phyloP scores from a whole-genome alignment of 2,797 vertebrate genomes.

The Acanthurus lineatus region DNA sequence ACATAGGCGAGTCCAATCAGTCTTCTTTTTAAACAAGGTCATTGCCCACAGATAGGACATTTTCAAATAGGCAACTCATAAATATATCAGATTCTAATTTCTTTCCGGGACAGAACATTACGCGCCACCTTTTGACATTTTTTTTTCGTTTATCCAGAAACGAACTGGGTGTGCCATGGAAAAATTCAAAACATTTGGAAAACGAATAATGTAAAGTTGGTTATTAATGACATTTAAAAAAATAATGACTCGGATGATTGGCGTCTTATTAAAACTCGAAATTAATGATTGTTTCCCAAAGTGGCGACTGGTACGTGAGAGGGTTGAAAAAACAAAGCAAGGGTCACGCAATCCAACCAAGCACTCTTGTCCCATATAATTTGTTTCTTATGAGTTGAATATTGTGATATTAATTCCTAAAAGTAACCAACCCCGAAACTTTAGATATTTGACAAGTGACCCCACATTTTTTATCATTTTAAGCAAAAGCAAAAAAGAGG shows the following conservation, averaged over 20 bases:
- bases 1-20: constrained; percentile 22
- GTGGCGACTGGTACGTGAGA: background rate
- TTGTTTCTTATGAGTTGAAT: constrained; percentile 1
- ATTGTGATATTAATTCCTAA: background rate
- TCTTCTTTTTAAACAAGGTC: constrained; percentile 73
- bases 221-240: background rate
- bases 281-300: background rate
- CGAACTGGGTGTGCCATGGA: constrained; percentile 9
- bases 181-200: background rate
- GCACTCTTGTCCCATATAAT: too few species aligned
- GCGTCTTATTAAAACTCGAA: constrained; percentile 1
- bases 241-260: background rate
- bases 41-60: constrained; percentile 60
- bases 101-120: constrained; percentile 4
- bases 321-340: too few species aligned
- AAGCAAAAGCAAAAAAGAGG: background rate
- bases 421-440: background rate
- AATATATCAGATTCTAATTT: constrained; percentile 37
- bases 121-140: background rate
- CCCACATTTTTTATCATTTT: background rate
- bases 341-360: too few species aligned
- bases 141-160: background rate
- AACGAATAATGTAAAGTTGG: background rate
- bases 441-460: too few species aligned
- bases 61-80: constrained; percentile 49